Evolutionary conservation across 2,888 invertebrate genomes (phyloP), one percentile per base, ranked within the genome.

Genomic region (Nipponacmea schrenckii): DNA sequence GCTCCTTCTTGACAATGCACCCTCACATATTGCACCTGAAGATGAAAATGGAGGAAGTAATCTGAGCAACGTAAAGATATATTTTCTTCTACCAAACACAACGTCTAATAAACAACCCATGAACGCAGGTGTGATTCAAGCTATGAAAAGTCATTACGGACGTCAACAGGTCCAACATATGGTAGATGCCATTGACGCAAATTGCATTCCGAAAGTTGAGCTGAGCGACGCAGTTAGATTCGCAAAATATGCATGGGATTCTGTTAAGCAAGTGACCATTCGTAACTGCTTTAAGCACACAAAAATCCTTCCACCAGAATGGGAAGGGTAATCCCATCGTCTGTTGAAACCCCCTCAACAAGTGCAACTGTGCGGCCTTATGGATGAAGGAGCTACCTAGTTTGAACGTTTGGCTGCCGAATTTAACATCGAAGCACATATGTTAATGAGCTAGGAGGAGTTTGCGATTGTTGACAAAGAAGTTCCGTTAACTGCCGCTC

Each of bases 1-100:
- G 2, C 67, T 77, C 26, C 56, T 77, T 44, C 63, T 70, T 26
- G 73, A 77, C 64, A 72, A 70, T 48, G 73, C 74, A 3, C 68
- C 31, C 7, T 31, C 31, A 7, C 31, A 31, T 31, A 31, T 31
- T 31, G 31, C 31, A 7, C 68, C 31, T 31, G 31, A 31, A 31
- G 31, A 31, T 7, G 31, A 31, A 31, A 31, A 31, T 31, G 31
- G 31, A 31, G 31, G 7, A 31, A 31, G 31, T 31, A 31, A 4
- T 31, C 31, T 31, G 31, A 31, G 31, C 31, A 31, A 31, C 31
- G 31, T 31, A 31, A 31, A 31, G 31, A 31, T 20, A 62, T 62
- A 71, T 8, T 67, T 69, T 68, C 65, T 71, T 7, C 72, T 64
- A 39, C 46, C 74, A 15, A 76, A 72, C 66, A 76, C 74, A 48